Evolutionary conservation across 2,888 invertebrate species (phyloP).

Genomic region (Mythimna loreyi): DNA sequence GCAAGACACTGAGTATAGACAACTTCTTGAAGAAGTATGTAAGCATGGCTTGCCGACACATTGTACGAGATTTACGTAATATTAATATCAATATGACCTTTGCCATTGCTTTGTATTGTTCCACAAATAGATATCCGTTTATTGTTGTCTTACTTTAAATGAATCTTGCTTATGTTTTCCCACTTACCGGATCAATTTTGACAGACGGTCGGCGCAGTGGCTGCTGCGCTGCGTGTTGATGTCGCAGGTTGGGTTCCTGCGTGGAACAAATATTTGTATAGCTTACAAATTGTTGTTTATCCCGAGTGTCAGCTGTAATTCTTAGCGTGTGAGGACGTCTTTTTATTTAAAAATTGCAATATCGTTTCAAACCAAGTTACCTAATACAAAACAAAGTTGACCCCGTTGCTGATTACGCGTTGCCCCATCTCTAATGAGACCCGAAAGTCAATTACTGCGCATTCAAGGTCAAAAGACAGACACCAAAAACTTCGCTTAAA

Average conservation of each 20-base stretch:
- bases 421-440: no score
- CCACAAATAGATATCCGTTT: constrained; percentile 12
- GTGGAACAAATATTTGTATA: no score
- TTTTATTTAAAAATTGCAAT: not conserved
- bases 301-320: no score
- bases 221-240: no score
- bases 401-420: no score
- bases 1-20: constrained; percentile 4
- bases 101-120: constrained; percentile 40
- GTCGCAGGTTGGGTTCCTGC: no score
- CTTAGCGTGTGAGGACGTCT: no score
- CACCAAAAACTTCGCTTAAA: not conserved
- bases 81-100: constrained; percentile 45
- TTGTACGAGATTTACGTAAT: constrained; percentile 2
- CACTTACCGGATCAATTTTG: not conserved
- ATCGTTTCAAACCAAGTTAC: not conserved
- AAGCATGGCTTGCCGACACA: constrained; percentile 5
- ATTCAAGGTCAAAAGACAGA: not conserved
- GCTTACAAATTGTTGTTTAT: no score
- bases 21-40: constrained; percentile 3
- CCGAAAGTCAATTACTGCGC: no score
- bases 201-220: no score
- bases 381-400: not conserved
- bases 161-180: not conserved
- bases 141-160: constrained; percentile 1